A percentile compares a stretch with the other conserved stretches of the same genome.
Evolutionary conservation across 1,140 invertebrate species (phyloP).

Genomic region (Ditylenchus dipsaci): DNA sequence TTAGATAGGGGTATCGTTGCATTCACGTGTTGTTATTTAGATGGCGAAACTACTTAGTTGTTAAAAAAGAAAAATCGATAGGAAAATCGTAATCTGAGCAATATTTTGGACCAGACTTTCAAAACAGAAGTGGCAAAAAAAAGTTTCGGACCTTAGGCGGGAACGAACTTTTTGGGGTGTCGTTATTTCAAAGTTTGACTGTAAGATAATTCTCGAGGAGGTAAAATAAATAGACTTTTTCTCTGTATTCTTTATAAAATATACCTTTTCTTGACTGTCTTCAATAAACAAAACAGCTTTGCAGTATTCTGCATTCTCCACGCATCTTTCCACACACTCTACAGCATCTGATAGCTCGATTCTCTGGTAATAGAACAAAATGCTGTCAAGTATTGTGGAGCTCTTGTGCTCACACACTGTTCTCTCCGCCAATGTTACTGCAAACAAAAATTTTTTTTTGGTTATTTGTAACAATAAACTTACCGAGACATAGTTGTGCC

Average conservation of each 20-base stretch:
- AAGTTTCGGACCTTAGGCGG: too few species aligned
- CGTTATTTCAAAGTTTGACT: too few species aligned
- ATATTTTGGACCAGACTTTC: too few species aligned
- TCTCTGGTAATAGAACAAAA: constrained; percentile 32
- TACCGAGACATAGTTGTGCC: not conserved
- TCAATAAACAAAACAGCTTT: constrained; percentile 33
- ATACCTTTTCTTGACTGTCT: not conserved
- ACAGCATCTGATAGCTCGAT: constrained; percentile 35
- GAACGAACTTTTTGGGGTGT: too few species aligned
- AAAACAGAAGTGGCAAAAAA: too few species aligned
- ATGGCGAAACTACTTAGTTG: too few species aligned
- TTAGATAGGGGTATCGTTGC: too few species aligned
- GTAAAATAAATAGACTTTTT: too few species aligned
- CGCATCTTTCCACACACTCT: constrained; percentile 47
- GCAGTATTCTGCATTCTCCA: constrained; percentile 43
- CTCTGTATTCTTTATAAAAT: constrained; percentile 1
- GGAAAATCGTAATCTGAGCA: too few species aligned
- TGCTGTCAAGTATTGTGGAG: not conserved
- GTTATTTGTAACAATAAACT: not conserved
- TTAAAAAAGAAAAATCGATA: too few species aligned
- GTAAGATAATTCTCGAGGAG: too few species aligned
- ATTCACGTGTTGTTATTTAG: too few species aligned
- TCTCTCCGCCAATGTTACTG: not conserved
- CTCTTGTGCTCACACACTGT: not conserved
- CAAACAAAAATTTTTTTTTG: not conserved